Base-by-base conservation (phyloP, 92 coral and sea anemone genomes). In the Palythoa heliodiscus region DNA sequence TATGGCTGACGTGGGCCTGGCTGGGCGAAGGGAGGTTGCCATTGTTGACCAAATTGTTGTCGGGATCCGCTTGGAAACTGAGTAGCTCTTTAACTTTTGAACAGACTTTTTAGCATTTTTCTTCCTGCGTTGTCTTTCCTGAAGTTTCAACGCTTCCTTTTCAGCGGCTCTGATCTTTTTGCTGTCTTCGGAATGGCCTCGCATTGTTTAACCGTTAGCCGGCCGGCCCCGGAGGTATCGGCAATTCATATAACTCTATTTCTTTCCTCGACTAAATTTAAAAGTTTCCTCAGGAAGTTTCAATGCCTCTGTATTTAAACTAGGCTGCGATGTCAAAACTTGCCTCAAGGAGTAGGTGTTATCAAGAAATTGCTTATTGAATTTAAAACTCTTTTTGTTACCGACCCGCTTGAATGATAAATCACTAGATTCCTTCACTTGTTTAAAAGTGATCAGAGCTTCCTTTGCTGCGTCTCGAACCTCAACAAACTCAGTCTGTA, bases 131-230 rank as follows among this genome's bases (percentile, higher is more conserved):
- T 58, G 66, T 58, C 66, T 5, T 58, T 58, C n/a, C 17, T 58
- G 66, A 58, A 58, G 66, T 58, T 57, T 57, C 17, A 57, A 57
- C 63, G 63, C 63, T 58, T 58, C n/a, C 66, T 58, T 58, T 58
- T 58, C 66, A 58, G 66, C 66, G 66, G 66, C 66, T 58, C 66
- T 58, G 2, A 58, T 58, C 20, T 58, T 58, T 58, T 58, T 58
- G 20, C 66, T 5, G 20, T 58, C 66, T 58, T 58, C 66, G 66
- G 66, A 58, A 58, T 58, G 66, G 66, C 66, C 66, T 58, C n/a
- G 20, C 4, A 58, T 15, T 58, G 66, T 58, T 58, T 58, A 15
- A 58, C n/a, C 20, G 66, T 58, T 15, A 5, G 2, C 66, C n/a
- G 5, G 23, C n/a, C 66, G 20, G 20, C 66, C 20, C 17, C 66